Base-by-base conservation (phyloP, 2,113 vertebrate genomes). In the Epinephelus lanceolatus region DNA sequence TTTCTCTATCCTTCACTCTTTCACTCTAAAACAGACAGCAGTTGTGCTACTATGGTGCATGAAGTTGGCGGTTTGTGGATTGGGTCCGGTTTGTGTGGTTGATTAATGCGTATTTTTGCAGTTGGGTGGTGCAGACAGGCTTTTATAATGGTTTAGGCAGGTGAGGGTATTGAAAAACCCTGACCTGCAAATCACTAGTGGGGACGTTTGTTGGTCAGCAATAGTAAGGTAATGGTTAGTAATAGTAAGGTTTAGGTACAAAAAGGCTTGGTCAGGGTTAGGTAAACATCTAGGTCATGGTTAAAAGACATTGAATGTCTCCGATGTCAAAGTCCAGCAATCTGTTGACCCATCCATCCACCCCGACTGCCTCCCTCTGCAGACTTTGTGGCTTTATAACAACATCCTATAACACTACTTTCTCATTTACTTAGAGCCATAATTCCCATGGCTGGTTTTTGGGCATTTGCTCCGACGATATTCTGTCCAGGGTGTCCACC, bases 371-470 rank as follows among this genome's bases (percentile, higher is more conserved):
- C 45, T 61, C 71, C 59, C 19, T 83, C 27, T 73, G 25, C 40
- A 19, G 57, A 60, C 23, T 25, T n/a, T 65, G 61, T 52, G 63
- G 61, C 42, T 70, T 81, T 68, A 70, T 45, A 84, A 78, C 69
- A 69, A 69, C 67, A 69, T 57, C 37, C 56, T 55, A 19, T 25
- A 45, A 42, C 76, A 62, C 17, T 45, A 12, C 33, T 45, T 45
- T 63, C 57, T 66, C 40, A 49, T 57, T 70, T 52, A 27, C 47
- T 68, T 61, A 60, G 49, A 80, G 71, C 67, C 65, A 0, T 13
- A 27, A 79, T 71, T 66, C 63, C 19, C 59, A 47, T 55, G 23
- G 61, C 37, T n/a, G 7, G 23, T 47, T 17, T 47, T 45, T 5
- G 11, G 4, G 11, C 17, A 63, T 71, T 81, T 49, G 2, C 52